Evolutionary conservation across 2,113 vertebrate species (phyloP).

Genomic region (Ginglymostoma cirratum): DNA sequence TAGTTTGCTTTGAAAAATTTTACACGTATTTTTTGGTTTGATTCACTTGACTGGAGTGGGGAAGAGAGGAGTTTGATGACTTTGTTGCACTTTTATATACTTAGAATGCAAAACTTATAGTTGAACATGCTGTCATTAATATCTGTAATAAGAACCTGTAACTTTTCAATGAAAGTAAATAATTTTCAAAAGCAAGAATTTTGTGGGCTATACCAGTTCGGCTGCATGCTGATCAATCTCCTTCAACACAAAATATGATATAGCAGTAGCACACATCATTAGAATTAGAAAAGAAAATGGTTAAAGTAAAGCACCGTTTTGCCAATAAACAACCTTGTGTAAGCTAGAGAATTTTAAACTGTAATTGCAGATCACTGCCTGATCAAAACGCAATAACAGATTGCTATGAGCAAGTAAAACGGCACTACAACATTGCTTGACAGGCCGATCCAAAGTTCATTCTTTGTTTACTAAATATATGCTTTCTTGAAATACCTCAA

Average conservation of each 20-base stretch:
- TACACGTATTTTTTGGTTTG: neutral
- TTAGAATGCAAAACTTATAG: neutral
- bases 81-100: too few species aligned
- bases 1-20: neutral
- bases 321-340: neutral
- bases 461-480: neutral
- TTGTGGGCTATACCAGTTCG: neutral
- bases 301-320: neutral
- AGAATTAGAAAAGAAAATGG: neutral
- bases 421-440: neutral
- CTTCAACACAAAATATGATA: neutral
- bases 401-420: neutral
- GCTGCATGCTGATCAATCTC: neutral
- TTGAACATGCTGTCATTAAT: neutral
- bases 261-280: neutral
- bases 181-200: neutral
- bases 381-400: neutral
- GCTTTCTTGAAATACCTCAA: neutral
- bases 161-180: neutral
- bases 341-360: neutral
- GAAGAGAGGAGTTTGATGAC: neutral
- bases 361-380: neutral
- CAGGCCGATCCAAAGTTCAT: conserved; percentile 29
- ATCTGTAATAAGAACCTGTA: neutral
- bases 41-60: neutral